Evolutionary conservation across 2,113 vertebrate species (phyloP), one percentile per base, ranked within the genome.

Genomic region (Numenius arquata): DNA sequence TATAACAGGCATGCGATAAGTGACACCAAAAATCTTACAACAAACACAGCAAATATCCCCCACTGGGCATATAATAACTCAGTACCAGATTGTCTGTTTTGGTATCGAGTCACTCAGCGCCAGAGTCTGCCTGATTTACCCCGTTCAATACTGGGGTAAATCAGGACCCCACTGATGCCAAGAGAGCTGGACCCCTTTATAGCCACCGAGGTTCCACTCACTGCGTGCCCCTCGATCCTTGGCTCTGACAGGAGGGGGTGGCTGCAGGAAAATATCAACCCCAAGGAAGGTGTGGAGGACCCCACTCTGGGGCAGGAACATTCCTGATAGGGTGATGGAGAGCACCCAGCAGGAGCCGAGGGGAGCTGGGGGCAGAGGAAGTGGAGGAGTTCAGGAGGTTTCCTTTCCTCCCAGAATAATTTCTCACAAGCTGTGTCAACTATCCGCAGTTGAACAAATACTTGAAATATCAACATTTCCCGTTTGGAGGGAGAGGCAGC

Each of bases 341-440:
- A 71, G 55, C 61, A 56, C 71, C 50, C 90, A 88, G 89, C 36
- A 3, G 84, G 79, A 93, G 62, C 40, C 0, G 6, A 97, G 85
- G 84, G 47, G 45, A 96, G 67, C 21, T 1, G 0, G 48, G 75
- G 50, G 62, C 78, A 93, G 70, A 91, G 85, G 77, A 97, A 84
- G 89, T 11, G 8, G 88, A 94, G 66, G 34, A 88, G 43, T 38
- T 29, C 63, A 48, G 63, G 41, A 97, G 78, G 47, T 80, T 93
- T 96, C 47, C 52, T 96, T 90, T 96, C 82, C 63, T 91, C 77
- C 34, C 68, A 75, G 82, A 93, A 90, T 84, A 53, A 86, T 89
- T 95, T 91, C 95, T 97, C 97, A 96, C 97, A 98, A 98, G 96
- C 97, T 98, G 96, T 93, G 86, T 97, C 98, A 97, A 97, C 97